Conservation (phyloP, 2,113 vertebrate genomes). For the Synchiropus splendidus region DNA sequence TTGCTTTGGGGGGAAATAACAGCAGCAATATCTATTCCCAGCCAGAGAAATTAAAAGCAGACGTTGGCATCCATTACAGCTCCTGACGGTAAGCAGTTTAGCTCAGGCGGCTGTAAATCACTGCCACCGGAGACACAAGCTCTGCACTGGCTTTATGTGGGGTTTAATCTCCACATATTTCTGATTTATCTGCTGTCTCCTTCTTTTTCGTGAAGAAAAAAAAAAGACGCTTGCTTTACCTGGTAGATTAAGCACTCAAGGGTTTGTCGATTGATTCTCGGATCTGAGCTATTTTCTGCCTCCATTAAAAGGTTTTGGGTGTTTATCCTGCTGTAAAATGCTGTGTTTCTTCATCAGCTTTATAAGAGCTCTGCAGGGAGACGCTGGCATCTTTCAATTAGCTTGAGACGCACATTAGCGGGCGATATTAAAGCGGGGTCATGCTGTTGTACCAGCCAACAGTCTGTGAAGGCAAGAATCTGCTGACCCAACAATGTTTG, state of each 20-base stretch:
- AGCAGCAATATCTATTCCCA: conserved; percentile 51
- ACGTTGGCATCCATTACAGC: conserved; percentile 61
- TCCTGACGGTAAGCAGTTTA: conserved; percentile 63
- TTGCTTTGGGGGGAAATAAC: conserved; percentile 57
- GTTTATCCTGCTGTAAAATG: conserved; percentile 29
- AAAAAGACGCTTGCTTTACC: conserved; percentile 30
- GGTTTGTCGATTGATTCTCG: conserved; percentile 34
- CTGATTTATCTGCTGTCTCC: conserved; percentile 50
- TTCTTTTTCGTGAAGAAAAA: conserved; percentile 35
- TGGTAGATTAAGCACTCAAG: conserved; percentile 26
- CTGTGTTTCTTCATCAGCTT: conserved; percentile 43
- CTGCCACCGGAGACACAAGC: conserved; percentile 39
- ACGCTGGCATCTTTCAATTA: conserved; percentile 66
- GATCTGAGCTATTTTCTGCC: conserved; percentile 23
- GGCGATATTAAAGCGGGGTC: conserved; percentile 59
- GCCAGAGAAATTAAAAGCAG: conserved; percentile 57
- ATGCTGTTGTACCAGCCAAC: conserved; percentile 55
- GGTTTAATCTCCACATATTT: conserved; percentile 57
- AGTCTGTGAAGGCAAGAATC: conserved; percentile 55
- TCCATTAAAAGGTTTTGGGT: conserved; percentile 25
- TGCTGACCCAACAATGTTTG: conserved; percentile 54
- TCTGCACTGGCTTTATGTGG: conserved; percentile 52
- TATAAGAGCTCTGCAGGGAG: conserved; percentile 56
- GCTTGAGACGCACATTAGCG: conserved; percentile 55
- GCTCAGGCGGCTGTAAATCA: conserved; percentile 59